A percentile compares a stretch with the other conserved stretches of the same genome.
These are phyloP conservation scores for Rhynchotus rufescens DNA, from an alignment of 2,797 vertebrate species.

Conservation along the genomic window DNA sequence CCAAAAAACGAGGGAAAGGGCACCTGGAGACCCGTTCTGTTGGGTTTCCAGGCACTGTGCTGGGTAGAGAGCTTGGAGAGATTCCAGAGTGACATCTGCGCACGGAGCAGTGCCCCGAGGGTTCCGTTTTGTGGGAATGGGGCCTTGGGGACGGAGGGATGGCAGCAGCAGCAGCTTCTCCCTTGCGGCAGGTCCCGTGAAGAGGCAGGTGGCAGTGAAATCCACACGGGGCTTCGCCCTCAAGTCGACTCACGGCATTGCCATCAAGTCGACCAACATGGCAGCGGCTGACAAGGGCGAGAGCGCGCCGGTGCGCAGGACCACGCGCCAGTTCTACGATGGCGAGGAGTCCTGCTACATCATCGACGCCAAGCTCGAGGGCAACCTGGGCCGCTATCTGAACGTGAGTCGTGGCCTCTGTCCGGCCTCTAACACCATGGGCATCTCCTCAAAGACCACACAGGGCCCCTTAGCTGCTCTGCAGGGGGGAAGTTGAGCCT, in stretches of 20 bases:
- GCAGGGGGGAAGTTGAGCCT: not conserved
- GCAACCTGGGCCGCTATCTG: constrained; percentile 96
- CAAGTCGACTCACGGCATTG: constrained; percentile 90
- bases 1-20: fast-evolving
- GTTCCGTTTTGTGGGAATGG: fast-evolving
- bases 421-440: not conserved
- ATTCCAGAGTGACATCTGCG: fast-evolving
- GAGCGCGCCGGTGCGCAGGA: constrained; percentile 75
- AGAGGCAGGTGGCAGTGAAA: constrained; percentile 96
- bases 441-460: not conserved
- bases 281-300: constrained; percentile 83
- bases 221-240: constrained; percentile 94
- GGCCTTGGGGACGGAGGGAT: fast-evolving
- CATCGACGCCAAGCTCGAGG: constrained; percentile 97
- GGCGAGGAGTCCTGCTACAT: constrained; percentile 98
- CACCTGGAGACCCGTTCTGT: fast-evolving
- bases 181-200: constrained; percentile 81
- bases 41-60: not conserved
- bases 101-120: not conserved
- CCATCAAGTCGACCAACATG: constrained; percentile 87
- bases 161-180: fast-evolving
- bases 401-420: constrained; percentile 83
- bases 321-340: constrained; percentile 93
- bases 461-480: too few relatives aligned
- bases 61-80: not conserved